Evolutionary conservation across 30 jellyfish, hydroid and myxozoan species (phyloP).

Genomic region (Catostylus mosaicus): DNA sequence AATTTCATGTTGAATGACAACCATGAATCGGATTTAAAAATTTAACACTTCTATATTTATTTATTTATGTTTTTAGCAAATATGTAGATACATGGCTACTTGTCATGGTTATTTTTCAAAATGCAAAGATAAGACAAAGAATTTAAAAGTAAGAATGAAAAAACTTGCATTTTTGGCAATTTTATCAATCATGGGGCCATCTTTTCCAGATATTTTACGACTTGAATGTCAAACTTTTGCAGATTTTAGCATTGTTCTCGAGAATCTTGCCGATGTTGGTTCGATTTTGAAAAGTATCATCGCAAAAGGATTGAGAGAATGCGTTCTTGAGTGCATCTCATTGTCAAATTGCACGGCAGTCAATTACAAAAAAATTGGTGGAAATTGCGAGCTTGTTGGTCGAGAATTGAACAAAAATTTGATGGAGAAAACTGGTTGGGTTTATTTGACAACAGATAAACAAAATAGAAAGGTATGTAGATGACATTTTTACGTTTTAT

Average conservation of each 20-base stretch:
- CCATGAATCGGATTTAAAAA: too few relatives aligned
- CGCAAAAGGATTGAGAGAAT: constrained; percentile 21
- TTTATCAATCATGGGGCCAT: background rate
- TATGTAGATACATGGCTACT: too few relatives aligned
- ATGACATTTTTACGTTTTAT: too few relatives aligned
- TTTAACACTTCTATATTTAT: too few relatives aligned
- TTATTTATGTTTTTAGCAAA: too few relatives aligned
- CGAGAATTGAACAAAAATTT: constrained; percentile 2
- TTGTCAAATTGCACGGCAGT: constrained; percentile 20
- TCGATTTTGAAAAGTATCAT: constrained; percentile 13
- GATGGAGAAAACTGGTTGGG: constrained; percentile 3
- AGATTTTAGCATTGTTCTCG: background rate
- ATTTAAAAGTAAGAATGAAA: too few relatives aligned
- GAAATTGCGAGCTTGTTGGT: constrained; percentile 42
- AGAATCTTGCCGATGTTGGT: background rate
- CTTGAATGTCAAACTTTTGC: background rate
- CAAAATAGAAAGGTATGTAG: background rate
- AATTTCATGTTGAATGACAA: too few relatives aligned
- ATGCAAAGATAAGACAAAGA: too few relatives aligned
- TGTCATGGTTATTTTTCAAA: too few relatives aligned
- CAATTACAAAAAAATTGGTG: constrained; percentile 28
- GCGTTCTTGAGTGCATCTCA: constrained; percentile 43
- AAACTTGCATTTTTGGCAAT: background rate
- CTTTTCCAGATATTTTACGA: background rate
- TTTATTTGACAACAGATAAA: constrained; percentile 4